These are phyloP conservation scores for Caiman crocodilus DNA, from an alignment of 2,797 vertebrate species.

Conservation along the genomic window DNA sequence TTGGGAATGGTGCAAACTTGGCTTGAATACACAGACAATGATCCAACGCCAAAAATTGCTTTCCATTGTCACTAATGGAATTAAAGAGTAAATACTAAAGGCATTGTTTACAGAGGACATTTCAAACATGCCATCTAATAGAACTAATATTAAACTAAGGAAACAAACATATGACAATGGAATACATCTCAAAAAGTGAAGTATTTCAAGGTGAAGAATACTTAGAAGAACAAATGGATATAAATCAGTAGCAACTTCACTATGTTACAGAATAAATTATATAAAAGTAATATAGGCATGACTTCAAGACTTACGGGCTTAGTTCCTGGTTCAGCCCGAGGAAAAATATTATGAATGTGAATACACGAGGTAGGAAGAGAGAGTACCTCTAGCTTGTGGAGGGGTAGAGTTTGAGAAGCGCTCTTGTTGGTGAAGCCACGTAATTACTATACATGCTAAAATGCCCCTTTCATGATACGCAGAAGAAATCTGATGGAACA, in stretches of 20 bases:
- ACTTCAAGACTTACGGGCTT: neutral
- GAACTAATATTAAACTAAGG: neutral
- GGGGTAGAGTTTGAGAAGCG: neutral
- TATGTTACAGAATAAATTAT: neutral
- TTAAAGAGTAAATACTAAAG: neutral
- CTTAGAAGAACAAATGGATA: neutral
- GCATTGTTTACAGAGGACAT: neutral
- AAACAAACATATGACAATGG: neutral
- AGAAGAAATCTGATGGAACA: neutral
- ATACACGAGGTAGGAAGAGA: neutral
- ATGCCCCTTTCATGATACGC: neutral
- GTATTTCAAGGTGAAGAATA: neutral
- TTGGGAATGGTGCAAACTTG: neutral
- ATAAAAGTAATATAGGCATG: neutral
- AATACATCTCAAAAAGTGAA: neutral
- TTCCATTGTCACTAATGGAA: neutral
- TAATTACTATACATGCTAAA: neutral
- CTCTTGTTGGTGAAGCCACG: neutral
- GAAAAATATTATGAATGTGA: neutral
- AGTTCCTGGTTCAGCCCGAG: neutral
- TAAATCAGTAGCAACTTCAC: neutral
- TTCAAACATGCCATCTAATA: neutral
- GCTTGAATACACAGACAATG: neutral
- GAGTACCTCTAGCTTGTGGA: fast-evolving
- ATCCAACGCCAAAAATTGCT: neutral